These are phyloP conservation scores for Drosophila yooni DNA, from an alignment of 2,888 invertebrate genomes.

Conservation along the genomic window DNA sequence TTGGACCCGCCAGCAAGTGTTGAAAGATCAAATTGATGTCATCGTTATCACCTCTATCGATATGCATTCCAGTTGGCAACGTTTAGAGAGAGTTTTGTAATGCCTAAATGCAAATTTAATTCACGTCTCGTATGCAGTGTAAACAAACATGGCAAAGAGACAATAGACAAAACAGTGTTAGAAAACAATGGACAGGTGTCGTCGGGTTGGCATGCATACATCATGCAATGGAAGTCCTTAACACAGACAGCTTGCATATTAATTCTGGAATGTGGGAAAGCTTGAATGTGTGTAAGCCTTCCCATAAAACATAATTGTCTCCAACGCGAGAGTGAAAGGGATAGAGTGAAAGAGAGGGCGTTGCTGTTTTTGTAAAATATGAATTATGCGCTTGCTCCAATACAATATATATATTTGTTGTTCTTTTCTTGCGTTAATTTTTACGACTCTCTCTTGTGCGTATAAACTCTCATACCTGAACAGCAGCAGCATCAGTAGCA, in stretches of 20 bases:
- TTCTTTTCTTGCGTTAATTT: slow-evolving; percentile 49
- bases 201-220: background rate
- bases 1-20: slow-evolving; percentile 22
- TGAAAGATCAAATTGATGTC: slow-evolving; percentile 2
- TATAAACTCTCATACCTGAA: slow-evolving; percentile 39
- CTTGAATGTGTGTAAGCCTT: slow-evolving; percentile 13
- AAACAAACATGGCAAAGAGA: slow-evolving; percentile 12
- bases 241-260: slow-evolving; percentile 6
- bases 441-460: slow-evolving; percentile 32
- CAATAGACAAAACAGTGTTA: background rate
- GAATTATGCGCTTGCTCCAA: slow-evolving; percentile 68
- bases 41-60: slow-evolving; percentile 3
- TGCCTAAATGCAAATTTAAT: slow-evolving; percentile 5
- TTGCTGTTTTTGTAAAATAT: slow-evolving; percentile 57
- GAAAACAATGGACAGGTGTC: slow-evolving; percentile 12
- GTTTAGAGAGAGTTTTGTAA: background rate
- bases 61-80: slow-evolving; percentile 1
- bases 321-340: slow-evolving; percentile 8
- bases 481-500: slow-evolving; percentile 17
- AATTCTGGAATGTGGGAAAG: slow-evolving; percentile 14
- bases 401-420: slow-evolving; percentile 18
- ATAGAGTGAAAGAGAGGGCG: slow-evolving; percentile 46
- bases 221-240: slow-evolving; percentile 19
- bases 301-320: slow-evolving; percentile 41
- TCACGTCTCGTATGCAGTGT: background rate